Conservation (phyloP, 2,888 invertebrate genomes). For the Koerneria pararmatus region DNA sequence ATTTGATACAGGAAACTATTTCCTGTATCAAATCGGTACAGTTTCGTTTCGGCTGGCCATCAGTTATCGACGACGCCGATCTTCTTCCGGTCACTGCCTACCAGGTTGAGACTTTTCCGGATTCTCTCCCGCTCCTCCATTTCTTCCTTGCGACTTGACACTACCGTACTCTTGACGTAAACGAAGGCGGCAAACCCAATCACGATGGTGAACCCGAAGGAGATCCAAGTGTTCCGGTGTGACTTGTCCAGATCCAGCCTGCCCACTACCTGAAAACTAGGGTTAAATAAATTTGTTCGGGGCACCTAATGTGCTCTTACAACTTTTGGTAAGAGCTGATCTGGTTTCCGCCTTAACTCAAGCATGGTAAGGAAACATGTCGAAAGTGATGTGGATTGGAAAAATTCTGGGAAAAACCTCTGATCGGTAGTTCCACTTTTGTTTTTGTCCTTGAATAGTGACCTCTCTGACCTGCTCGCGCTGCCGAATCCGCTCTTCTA, state of each 20-base stretch:
- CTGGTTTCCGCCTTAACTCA: too few relatives aligned
- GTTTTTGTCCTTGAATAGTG: slow-evolving; percentile 38
- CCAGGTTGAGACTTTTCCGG: slow-evolving; percentile 34
- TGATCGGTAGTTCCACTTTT: slow-evolving; percentile 48
- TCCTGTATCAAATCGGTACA: too few relatives aligned
- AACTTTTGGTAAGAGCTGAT: neutral
- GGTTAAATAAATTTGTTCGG: neutral
- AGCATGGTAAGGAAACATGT: too few relatives aligned
- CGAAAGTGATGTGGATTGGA: too few relatives aligned
- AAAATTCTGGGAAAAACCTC: too few relatives aligned
- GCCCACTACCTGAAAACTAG: slow-evolving; percentile 37
- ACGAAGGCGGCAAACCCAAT: slow-evolving; percentile 39
- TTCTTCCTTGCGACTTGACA: slow-evolving; percentile 45
- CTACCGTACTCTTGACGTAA: slow-evolving; percentile 31
- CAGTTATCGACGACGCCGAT: slow-evolving; percentile 35
- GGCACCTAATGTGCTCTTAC: neutral
- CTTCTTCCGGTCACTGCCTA: slow-evolving; percentile 40
- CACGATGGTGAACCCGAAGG: slow-evolving; percentile 42
- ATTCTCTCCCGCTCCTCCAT: slow-evolving; percentile 43
- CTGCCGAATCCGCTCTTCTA: slow-evolving; percentile 39
- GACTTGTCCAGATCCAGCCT: slow-evolving; percentile 41
- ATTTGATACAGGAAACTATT: too few relatives aligned
- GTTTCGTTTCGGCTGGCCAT: neutral
- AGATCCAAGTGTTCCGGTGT: slow-evolving; percentile 46
- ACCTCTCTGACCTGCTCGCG: slow-evolving; percentile 32